phyloP scores from a whole-genome alignment of 2,888 invertebrate species.

The Cynaeus angustus region DNA sequence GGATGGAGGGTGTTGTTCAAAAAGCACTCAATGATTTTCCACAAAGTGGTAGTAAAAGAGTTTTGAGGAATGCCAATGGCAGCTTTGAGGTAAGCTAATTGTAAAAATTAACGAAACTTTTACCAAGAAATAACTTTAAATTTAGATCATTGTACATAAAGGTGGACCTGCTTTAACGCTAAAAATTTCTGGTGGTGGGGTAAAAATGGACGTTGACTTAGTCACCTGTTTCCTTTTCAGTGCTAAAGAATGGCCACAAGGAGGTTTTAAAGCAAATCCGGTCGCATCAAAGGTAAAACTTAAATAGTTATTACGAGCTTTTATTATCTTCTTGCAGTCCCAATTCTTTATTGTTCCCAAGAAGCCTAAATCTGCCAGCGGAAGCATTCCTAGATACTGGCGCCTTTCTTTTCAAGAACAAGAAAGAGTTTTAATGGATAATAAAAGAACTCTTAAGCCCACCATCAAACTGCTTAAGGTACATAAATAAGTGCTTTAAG shows the following conservation, averaged over 20 bases:
- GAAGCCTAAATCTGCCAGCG: slow-evolving; percentile 66
- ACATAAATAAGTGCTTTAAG: background rate
- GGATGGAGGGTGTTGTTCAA: slow-evolving; percentile 73
- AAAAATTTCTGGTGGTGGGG: slow-evolving; percentile 59
- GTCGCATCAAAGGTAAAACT: slow-evolving; percentile 56
- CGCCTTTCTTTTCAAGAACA: slow-evolving; percentile 75
- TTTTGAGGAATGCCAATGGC: slow-evolving; percentile 64
- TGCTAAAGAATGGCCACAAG: slow-evolving; percentile 70
- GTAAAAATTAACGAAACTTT: no score
- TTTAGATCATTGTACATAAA: slow-evolving; percentile 56
- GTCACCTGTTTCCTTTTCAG: slow-evolving; percentile 74
- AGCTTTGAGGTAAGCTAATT: slow-evolving; percentile 47
- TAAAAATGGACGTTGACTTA: slow-evolving; percentile 72
- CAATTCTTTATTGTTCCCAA: slow-evolving; percentile 75
- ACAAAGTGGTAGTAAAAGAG: slow-evolving; percentile 46
- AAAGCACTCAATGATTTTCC: slow-evolving; percentile 70
- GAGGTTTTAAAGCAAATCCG: slow-evolving; percentile 63
- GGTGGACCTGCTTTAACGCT: slow-evolving; percentile 75
- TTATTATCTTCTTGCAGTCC: slow-evolving; percentile 51
- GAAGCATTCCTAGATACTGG: slow-evolving; percentile 69
- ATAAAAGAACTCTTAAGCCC: slow-evolving; percentile 69
- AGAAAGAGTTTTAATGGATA: slow-evolving; percentile 73
- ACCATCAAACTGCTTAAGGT: slow-evolving; percentile 71
- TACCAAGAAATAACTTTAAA: background rate
- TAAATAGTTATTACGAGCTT: slow-evolving; percentile 14